Base-by-base conservation (phyloP, 2,113 vertebrate genomes). In the Apodemus speciosus region DNA sequence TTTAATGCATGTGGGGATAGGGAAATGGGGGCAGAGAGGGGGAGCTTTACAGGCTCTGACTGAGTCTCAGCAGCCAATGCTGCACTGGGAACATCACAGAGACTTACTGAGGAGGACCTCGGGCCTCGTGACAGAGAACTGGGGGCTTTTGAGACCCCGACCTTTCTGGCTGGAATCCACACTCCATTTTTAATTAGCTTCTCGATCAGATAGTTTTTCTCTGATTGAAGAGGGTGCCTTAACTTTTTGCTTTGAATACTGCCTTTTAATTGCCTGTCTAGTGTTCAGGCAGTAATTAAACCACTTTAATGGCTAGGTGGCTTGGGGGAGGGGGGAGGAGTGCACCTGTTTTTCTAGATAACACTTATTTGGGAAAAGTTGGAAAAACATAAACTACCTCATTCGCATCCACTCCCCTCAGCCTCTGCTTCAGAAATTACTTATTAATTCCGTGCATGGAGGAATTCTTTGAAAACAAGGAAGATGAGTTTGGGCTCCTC, bases 171-270 rank as follows among this genome's bases (percentile, higher is more conserved):
- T 87, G 89, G 69, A 86, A 49, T 53, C 35, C 56, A 62, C 20
- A 27, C 76, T 94, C 18, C 95, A 96, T 97, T 97, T 94, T 95
- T 97, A 97, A 97, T 98, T 97, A 97, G 95, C 90, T 97, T 96
- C 97, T 97, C 93, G 40, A 93, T 91, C 97, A 98, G 96, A 97
- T 97, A 98, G 87, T 96, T 96, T 68, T 96, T 94, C 93, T 72
- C 96, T 98, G 97, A 98, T 97, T 98, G 97, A 98, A 97, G 97
- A 98, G 96, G 80, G 96, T 97, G 96, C 94, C 97, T 97, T 97
- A 97, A 96, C 97, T 97, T 96, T 97, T 96, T 88, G 95, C 94
- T 98, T 96, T 98, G 96, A 92, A 96, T 96, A 95, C 80, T 94
- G 90, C 96, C 92, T 98, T 97, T 97, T 97, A 97, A 98, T 98